Conservation (phyloP, 2,888 invertebrate species). For the Drosophila neotestacea region DNA sequence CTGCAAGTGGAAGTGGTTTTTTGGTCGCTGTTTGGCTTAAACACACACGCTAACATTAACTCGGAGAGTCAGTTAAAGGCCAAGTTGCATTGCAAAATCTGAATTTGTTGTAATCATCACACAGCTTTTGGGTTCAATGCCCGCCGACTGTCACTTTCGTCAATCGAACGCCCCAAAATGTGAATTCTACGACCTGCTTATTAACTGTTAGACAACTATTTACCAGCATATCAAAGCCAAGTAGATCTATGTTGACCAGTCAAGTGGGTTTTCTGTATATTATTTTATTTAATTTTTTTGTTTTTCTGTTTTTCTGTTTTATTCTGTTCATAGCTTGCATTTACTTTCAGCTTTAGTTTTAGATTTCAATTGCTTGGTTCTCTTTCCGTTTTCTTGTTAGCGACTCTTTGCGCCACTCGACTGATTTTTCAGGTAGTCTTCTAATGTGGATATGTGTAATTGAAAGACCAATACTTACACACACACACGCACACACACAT, state of each 20-base stretch:
- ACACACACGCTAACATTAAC: conserved; percentile 15
- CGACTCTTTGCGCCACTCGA: conserved; percentile 65
- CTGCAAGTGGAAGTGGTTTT: conserved; percentile 62
- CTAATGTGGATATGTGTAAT: conserved; percentile 49
- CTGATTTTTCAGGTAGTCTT: conserved; percentile 59
- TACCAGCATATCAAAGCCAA: conserved; percentile 9
- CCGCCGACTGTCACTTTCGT: conserved; percentile 50
- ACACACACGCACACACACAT: conserved; percentile 21
- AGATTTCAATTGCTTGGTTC: conserved; percentile 53
- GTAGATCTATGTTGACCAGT: conserved; percentile 45
- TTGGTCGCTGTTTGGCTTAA: conserved; percentile 20
- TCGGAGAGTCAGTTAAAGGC: conserved; percentile 58
- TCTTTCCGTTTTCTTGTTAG: conserved; percentile 57
- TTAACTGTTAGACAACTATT: conserved; percentile 22
- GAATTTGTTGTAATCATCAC: conserved; percentile 29
- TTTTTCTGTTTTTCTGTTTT: neutral
- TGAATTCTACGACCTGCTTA: conserved; percentile 48
- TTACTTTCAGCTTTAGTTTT: conserved; percentile 55
- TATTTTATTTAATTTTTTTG: conserved; percentile 22
- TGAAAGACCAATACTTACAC: conserved; percentile 43
- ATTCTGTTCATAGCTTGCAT: conserved; percentile 1
- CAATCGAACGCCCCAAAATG: conserved; percentile 29
- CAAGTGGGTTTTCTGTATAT: conserved; percentile 44
- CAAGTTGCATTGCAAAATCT: conserved; percentile 57
- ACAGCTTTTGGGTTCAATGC: conserved; percentile 43